Percentiles rank a stretch among this genome's conserved stretches.
Conservation (phyloP, 1,140 invertebrate species). For the Pomacea maculata region DNA sequence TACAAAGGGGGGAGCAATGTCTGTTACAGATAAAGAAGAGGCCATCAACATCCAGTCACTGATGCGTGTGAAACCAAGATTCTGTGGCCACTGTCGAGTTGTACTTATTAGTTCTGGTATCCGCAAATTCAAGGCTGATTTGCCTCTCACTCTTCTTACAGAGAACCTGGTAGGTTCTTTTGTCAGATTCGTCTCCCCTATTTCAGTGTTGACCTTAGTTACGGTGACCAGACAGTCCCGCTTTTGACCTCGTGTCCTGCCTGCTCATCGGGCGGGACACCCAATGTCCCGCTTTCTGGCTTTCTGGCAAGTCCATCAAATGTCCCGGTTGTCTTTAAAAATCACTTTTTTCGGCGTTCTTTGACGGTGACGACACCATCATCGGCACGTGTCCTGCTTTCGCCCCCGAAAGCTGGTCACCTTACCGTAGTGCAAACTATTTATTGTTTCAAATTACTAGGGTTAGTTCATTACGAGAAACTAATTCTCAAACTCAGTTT, state of each 20-base stretch:
- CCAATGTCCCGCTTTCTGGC: too few species aligned
- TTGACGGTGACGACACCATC: too few species aligned
- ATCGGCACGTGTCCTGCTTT: too few species aligned
- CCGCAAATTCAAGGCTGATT: conserved; percentile 81
- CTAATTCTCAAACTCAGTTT: not conserved
- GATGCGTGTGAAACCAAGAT: conserved; percentile 84
- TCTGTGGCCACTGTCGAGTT: conserved; percentile 91
- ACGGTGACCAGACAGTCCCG: too few species aligned
- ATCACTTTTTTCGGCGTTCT: too few species aligned
- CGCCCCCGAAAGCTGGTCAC: too few species aligned
- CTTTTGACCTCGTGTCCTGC: too few species aligned
- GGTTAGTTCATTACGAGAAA: not conserved
- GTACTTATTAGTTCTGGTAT: conserved; percentile 81
- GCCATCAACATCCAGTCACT: conserved; percentile 85
- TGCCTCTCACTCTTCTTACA: conserved; percentile 69
- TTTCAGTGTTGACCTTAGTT: not conserved
- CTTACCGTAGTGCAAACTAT: too few species aligned
- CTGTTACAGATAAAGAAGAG: conserved; percentile 69
- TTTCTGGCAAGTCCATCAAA: too few species aligned
- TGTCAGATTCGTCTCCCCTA: not conserved
- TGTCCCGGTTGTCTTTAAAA: too few species aligned
- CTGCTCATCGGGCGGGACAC: too few species aligned
- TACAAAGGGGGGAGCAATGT: conserved; percentile 54
- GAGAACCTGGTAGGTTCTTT: conserved; percentile 61
- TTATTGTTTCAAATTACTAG: not conserved